A percentile compares a stretch with the other conserved stretches of the same genome.
phyloP scores from a whole-genome alignment of 2,113 vertebrate genomes.

The Anhinga anhinga region DNA sequence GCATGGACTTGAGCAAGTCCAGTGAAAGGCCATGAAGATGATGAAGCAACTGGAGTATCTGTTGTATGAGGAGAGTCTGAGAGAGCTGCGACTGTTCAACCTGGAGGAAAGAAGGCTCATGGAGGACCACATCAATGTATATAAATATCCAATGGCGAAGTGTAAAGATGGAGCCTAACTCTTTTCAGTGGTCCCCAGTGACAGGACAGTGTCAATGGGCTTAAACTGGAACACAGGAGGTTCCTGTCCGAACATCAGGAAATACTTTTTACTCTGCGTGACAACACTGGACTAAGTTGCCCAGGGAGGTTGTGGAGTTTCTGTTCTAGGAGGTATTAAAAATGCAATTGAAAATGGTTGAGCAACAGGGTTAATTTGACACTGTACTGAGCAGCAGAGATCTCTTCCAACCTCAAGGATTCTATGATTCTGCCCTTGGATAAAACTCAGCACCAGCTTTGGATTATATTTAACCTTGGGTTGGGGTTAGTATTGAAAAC shows the following conservation, averaged over 20 bases:
- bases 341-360: background rate
- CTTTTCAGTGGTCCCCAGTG: background rate
- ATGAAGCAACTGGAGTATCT: background rate
- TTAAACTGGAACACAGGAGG: background rate
- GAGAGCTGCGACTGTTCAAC: background rate
- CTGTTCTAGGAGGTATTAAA: background rate
- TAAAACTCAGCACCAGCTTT: background rate
- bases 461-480: background rate
- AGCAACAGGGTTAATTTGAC: background rate
- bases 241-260: background rate
- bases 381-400: background rate
- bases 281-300: background rate
- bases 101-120: background rate
- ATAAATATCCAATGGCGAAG: background rate
- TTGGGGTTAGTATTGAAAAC: background rate
- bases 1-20: background rate
- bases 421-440: background rate
- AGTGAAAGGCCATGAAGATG: background rate
- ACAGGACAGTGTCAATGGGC: background rate
- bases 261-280: background rate
- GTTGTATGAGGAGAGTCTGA: background rate
- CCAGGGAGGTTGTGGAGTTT: background rate
- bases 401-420: background rate
- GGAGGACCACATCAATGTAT: background rate
- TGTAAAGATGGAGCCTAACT: background rate